A percentile compares a stretch with the other conserved stretches of the same genome.
These are phyloP conservation scores for Urechis unicinctus DNA, from an alignment of 2,888 invertebrate species.

Conservation along the genomic window DNA sequence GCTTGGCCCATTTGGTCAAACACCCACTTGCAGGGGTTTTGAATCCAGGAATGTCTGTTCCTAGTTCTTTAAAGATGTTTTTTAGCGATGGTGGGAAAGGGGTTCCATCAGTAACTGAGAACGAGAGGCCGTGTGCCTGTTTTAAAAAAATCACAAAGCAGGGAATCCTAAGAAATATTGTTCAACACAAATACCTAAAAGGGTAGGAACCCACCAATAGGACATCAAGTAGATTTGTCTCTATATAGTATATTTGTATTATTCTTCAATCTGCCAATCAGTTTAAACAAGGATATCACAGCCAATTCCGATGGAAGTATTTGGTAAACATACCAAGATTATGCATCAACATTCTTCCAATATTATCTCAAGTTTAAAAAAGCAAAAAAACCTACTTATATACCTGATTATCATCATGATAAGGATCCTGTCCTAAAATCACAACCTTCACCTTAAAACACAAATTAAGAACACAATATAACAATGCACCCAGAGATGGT, in stretches of 20 bases:
- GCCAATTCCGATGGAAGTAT: too few species aligned
- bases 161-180: background rate
- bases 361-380: too few species aligned
- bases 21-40: constrained; percentile 32
- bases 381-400: too few species aligned
- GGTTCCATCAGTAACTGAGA: constrained; percentile 35
- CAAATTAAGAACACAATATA: background rate
- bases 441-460: constrained; percentile 37
- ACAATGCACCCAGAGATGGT: too few species aligned
- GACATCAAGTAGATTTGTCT: too few species aligned
- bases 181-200: too few species aligned
- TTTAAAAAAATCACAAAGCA: constrained; percentile 2
- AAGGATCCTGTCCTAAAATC: constrained; percentile 45
- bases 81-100: constrained; percentile 35
- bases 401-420: constrained; percentile 45
- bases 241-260: too few species aligned
- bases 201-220: too few species aligned
- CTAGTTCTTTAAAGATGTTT: constrained; percentile 54
- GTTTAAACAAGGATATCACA: too few species aligned
- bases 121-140: constrained; percentile 44
- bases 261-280: too few species aligned
- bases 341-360: too few species aligned
- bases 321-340: too few species aligned
- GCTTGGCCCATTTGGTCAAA: constrained; percentile 36
- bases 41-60: constrained; percentile 50